These are phyloP conservation scores for Leptothorax acervorum DNA, from an alignment of 2,888 invertebrate species.

Conservation along the genomic window DNA sequence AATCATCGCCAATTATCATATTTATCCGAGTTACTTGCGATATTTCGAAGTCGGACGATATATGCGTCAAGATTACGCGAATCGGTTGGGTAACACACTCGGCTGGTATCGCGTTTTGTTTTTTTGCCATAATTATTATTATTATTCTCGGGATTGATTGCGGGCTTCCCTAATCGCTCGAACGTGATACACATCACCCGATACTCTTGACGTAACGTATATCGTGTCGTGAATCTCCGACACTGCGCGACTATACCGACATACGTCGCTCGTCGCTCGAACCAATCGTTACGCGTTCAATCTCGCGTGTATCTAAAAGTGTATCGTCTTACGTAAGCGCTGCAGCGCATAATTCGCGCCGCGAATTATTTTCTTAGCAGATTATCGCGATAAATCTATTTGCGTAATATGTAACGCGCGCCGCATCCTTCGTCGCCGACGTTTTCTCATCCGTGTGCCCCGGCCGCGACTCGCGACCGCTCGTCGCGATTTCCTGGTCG, in stretches of 20 bases:
- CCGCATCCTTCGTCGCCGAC: not conserved
- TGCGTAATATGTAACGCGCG: not conserved
- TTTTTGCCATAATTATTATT: not conserved
- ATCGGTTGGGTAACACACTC: not conserved
- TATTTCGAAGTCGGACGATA: not conserved
- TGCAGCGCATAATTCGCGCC: not conserved
- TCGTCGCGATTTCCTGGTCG: not conserved
- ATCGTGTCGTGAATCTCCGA: not conserved
- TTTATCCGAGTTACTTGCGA: not conserved
- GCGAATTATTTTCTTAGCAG: slow-evolving; percentile 15
- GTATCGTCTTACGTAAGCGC: slow-evolving; percentile 35
- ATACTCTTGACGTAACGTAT: slow-evolving; percentile 31
- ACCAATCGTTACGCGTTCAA: not conserved
- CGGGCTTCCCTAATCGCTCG: not conserved
- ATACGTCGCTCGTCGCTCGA: too few species aligned
- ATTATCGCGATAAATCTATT: slow-evolving; percentile 20
- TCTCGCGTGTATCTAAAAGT: slow-evolving; percentile 15
- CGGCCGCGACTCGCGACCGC: not conserved
- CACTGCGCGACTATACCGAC: not conserved
- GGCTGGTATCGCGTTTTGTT: not conserved
- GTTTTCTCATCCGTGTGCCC: not conserved
- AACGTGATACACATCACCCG: slow-evolving; percentile 24
- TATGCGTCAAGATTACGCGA: not conserved
- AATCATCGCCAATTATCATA: not conserved
- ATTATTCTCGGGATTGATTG: not conserved